These are phyloP conservation scores for Brachyrhaphis roseni DNA, from an alignment of 2,797 vertebrate genomes.

Conservation along the genomic window DNA sequence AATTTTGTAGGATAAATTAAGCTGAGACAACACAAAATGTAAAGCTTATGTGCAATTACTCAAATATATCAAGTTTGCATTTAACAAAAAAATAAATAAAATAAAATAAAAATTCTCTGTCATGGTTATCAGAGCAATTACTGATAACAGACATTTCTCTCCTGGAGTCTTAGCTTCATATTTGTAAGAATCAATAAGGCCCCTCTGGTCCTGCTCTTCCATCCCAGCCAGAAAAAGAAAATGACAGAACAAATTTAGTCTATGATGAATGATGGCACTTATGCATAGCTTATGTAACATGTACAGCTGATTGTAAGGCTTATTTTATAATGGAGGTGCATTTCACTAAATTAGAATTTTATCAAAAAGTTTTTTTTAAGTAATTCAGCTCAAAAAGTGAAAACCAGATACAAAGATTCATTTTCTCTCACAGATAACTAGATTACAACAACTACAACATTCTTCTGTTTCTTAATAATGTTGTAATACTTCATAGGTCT, in stretches of 20 bases:
- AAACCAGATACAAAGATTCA: neutral
- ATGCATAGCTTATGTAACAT: slow-evolving; percentile 64
- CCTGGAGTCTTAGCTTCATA: slow-evolving; percentile 68
- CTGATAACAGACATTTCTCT: slow-evolving; percentile 77
- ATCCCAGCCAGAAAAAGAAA: slow-evolving; percentile 58
- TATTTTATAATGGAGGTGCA: slow-evolving; percentile 38
- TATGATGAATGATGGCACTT: slow-evolving; percentile 72
- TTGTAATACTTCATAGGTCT: neutral
- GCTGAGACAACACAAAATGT: neutral
- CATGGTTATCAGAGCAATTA: slow-evolving; percentile 85
- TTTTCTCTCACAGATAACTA: neutral
- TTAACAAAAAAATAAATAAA: slow-evolving; percentile 29
- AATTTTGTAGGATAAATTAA: neutral
- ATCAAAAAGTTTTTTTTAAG: neutral
- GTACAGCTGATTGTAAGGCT: slow-evolving; percentile 60
- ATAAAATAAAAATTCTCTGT: slow-evolving; percentile 42
- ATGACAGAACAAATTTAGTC: slow-evolving; percentile 75
- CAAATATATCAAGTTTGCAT: slow-evolving; percentile 31
- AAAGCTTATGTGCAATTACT: slow-evolving; percentile 11
- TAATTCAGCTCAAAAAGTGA: neutral
- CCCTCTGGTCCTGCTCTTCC: slow-evolving; percentile 65
- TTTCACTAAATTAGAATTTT: neutral
- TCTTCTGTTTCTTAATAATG: neutral
- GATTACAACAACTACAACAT: neutral
- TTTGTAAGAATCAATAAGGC: slow-evolving; percentile 80